These are phyloP conservation scores for Pipra filicauda DNA, from an alignment of 2,113 vertebrate genomes.

Conservation along the genomic window DNA sequence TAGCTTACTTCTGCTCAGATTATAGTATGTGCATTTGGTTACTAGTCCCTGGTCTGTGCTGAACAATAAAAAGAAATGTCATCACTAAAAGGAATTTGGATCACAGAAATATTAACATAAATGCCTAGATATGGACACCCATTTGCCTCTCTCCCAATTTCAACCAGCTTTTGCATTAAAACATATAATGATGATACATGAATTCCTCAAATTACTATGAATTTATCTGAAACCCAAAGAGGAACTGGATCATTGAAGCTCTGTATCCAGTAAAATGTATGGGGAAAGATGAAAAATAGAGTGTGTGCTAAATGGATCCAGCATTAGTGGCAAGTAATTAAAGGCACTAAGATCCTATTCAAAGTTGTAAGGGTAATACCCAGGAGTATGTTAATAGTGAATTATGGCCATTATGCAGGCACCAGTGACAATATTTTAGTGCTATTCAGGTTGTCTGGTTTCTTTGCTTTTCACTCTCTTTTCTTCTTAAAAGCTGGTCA, in stretches of 20 bases:
- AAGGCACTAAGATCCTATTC: not conserved
- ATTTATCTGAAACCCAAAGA: constrained; percentile 40
- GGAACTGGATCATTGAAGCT: constrained; percentile 15
- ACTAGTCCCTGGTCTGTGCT: constrained; percentile 22
- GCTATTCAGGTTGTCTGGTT: not conserved
- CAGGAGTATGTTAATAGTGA: constrained; percentile 30
- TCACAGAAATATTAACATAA: constrained; percentile 18
- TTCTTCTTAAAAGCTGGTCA: constrained; percentile 25
- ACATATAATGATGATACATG: constrained; percentile 15
- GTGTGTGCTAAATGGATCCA: not conserved
- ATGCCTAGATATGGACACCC: not conserved
- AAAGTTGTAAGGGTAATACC: constrained; percentile 25
- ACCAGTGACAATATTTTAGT: constrained; percentile 26
- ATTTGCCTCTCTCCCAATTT: constrained; percentile 4
- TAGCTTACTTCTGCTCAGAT: constrained; percentile 34
- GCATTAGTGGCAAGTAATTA: constrained; percentile 21
- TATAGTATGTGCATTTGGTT: constrained; percentile 20
- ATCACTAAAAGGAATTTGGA: constrained; percentile 21
- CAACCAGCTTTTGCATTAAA: constrained; percentile 41
- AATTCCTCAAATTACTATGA: constrained; percentile 36
- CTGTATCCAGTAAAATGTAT: constrained; percentile 2
- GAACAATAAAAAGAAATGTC: constrained; percentile 42
- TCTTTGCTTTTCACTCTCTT: not conserved
- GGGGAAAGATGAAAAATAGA: constrained; percentile 1
- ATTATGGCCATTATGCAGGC: constrained; percentile 33